Conservation (phyloP, 2,888 invertebrate species). For the Lottia gigantea region DNA sequence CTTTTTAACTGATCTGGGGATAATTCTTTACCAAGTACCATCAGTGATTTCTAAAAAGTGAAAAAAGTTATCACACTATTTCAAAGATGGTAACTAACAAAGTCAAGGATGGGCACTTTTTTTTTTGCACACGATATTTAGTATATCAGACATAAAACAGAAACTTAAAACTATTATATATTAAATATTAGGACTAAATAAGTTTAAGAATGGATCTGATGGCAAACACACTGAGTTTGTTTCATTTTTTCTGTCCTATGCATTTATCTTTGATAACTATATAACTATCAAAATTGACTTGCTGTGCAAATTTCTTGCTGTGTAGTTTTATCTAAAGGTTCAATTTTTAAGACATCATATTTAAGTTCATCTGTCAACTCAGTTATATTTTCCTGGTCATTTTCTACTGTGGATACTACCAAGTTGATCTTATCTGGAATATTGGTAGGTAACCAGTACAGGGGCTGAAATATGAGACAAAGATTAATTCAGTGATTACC, state of each 20-base stretch:
- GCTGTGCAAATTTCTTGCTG: constrained; percentile 17
- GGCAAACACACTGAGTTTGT: no score
- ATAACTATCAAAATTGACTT: background rate
- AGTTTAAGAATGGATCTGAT: no score
- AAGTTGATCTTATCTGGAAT: constrained; percentile 10
- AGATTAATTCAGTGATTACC: no score
- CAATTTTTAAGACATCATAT: constrained; percentile 15
- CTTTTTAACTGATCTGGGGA: constrained; percentile 45
- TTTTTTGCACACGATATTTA: no score
- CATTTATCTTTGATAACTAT: no score
- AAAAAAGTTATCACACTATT: background rate
- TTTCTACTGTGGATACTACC: constrained; percentile 18
- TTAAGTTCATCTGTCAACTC: constrained; percentile 11
- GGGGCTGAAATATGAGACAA: no score
- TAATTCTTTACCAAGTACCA: constrained; percentile 53
- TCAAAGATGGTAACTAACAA: no score
- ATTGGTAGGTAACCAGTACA: constrained; percentile 24
- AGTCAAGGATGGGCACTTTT: no score
- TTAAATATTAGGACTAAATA: no score
- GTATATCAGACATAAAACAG: no score
- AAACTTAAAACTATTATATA: no score
- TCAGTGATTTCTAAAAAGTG: constrained; percentile 40
- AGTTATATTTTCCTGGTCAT: constrained; percentile 9
- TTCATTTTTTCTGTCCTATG: no score
- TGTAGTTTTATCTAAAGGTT: constrained; percentile 12